Percentiles rank a stretch among this genome's conserved stretches.
Conservation (phyloP, 2,113 vertebrate genomes). For the Stomatorhinus ivindoensis region DNA sequence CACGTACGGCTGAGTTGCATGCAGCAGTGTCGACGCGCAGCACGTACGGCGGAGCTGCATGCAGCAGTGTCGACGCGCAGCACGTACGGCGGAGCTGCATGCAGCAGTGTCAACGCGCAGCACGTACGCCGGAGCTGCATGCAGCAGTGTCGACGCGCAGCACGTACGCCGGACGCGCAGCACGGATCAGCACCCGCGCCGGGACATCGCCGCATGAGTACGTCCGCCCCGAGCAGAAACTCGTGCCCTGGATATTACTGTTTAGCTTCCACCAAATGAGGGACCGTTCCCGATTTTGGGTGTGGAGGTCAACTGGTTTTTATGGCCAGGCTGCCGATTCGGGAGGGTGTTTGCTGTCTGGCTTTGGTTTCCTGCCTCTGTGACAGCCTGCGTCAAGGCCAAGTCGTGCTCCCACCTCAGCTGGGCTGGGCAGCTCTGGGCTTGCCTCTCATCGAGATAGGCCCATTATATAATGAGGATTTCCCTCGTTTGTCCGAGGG, state of each 20-base stretch:
- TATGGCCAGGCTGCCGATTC: neutral
- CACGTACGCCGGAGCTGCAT: neutral
- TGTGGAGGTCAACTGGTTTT: neutral
- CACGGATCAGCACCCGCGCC: neutral
- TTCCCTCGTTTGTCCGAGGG: neutral
- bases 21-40: too few relatives aligned
- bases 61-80: too few relatives aligned
- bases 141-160: too few relatives aligned
- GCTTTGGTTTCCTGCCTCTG: neutral
- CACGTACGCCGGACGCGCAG: too few relatives aligned
- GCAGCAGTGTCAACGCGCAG: too few relatives aligned
- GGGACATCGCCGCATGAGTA: neutral
- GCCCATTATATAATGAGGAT: neutral
- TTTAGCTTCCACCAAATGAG: neutral
- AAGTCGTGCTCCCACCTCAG: neutral
- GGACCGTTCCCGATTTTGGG: neutral
- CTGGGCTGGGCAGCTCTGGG: neutral
- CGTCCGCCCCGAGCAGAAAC: neutral
- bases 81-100: neutral
- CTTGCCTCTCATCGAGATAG: neutral
- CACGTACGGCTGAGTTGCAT: neutral
- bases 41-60: neutral
- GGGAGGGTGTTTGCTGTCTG: neutral
- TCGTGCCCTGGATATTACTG: neutral
- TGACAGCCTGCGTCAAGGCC: neutral